Base-by-base conservation (phyloP, 2,113 vertebrate genomes). In the Ciconia stormi region DNA sequence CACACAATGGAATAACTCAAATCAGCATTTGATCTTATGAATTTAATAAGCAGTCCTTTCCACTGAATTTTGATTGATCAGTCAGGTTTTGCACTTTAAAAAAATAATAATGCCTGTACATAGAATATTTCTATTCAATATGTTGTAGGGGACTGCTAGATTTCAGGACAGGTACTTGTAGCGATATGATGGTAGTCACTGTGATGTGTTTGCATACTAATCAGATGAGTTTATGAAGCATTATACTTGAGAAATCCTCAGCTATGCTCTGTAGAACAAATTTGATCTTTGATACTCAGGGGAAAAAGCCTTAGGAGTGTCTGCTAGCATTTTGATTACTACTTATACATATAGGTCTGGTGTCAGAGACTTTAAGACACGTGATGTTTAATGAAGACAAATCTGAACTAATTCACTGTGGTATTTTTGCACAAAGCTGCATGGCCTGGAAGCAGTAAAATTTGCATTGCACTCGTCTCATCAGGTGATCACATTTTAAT, bases 231-330 rank as follows among this genome's bases (percentile, higher is more conserved):
- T 89, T 66, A 91, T 78, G 85, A 96, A 96, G 91, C 49, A 53
- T 89, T 69, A 65, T 47, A 62, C 63, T 88, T 25, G 2, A 91
- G 56, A 59, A 96, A 95, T 71, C 32, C 52, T 96, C 76, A 95
- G 67, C 27, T 58, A 18, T 44, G 69, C 55, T 95, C 65, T 92
- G 65, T 22, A 70, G 94, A 97, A 85, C 47, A 74, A 93, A 93
- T n/a, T 16, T 87, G 93, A 53, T 95, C 32, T 97, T 96, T 76
- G 86, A 96, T 93, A 72, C 67, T 53, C 42, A 42, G 49, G 96
- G 92, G 89, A 74, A 61, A 55, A 89, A 93, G 29, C 46, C n/a
- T 85, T 47, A 74, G 49, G 62, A 63, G 27, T 65, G 53, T 92
- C 91, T 95, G 30, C 46, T 34, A 73, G 66, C 59, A 63, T 91